Conservation (phyloP, 2,113 vertebrate species). For the Turdus rufiventris region DNA sequence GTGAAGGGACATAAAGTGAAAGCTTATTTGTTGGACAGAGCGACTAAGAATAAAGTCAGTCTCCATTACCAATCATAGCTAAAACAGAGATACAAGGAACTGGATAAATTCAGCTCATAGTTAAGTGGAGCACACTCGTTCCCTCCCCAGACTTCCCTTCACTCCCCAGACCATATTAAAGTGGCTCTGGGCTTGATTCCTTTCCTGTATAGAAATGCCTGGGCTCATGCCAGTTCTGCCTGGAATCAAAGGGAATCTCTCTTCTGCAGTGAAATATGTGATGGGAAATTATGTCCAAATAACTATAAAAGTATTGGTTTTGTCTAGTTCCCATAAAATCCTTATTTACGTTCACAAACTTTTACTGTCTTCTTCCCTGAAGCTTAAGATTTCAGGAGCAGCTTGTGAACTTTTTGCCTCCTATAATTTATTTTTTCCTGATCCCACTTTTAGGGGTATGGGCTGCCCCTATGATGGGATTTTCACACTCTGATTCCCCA, state of each 20-base stretch:
- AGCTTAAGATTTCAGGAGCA: not conserved
- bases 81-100: not conserved
- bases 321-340: conserved; percentile 25
- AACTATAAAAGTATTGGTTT: conserved; percentile 34
- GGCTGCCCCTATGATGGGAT: not conserved
- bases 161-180: not conserved
- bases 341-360: conserved; percentile 6
- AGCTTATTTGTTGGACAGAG: not conserved
- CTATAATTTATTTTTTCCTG: not conserved
- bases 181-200: conserved; percentile 1
- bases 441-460: not conserved
- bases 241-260: conserved; percentile 53
- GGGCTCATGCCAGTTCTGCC: not conserved
- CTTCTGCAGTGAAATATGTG: conserved; percentile 33
- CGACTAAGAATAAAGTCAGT: not conserved
- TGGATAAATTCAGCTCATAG: not conserved
- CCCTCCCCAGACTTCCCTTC: not conserved
- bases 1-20: not conserved
- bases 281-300: conserved; percentile 14
- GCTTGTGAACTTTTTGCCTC: not conserved
- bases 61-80: not conserved
- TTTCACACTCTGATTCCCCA: not conserved
- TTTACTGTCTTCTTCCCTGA: not conserved
- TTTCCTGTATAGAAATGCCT: not conserved
- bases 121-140: not conserved